phyloP scores from a whole-genome alignment of 2,113 vertebrate species.

The Callipepla californica region DNA sequence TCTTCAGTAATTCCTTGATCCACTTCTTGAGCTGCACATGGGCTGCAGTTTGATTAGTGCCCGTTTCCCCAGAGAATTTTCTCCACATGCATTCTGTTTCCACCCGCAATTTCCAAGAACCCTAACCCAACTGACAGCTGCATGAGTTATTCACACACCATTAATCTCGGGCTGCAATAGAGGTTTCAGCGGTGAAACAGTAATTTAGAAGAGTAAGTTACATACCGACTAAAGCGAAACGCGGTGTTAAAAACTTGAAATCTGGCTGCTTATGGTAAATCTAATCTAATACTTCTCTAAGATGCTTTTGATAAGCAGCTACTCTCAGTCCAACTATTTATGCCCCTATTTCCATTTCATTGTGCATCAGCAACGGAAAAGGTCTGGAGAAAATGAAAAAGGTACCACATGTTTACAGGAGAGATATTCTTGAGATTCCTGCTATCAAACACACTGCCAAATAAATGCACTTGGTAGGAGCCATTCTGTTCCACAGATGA shows the following conservation, averaged over 20 bases:
- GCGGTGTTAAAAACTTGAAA: slow-evolving; percentile 8
- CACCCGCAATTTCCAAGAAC: slow-evolving; percentile 12
- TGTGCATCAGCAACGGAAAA: background rate
- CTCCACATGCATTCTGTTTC: slow-evolving; percentile 10
- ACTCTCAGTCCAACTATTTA: background rate
- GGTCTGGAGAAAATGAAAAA: background rate
- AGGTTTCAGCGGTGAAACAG: slow-evolving; percentile 30
- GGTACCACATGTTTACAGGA: background rate
- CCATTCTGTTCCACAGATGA: slow-evolving; percentile 22
- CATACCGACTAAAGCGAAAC: background rate
- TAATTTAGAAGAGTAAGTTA: slow-evolving; percentile 47
- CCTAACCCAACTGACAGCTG: slow-evolving; percentile 30
- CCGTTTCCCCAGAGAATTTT: background rate
- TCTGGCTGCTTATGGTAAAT: background rate
- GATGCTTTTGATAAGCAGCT: slow-evolving; percentile 10
- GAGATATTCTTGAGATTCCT: background rate
- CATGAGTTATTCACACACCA: slow-evolving; percentile 41
- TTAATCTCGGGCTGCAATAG: slow-evolving; percentile 45
- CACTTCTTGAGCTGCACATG: background rate
- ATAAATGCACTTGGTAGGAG: background rate
- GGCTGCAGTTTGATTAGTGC: slow-evolving; percentile 1
- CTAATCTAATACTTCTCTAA: background rate
- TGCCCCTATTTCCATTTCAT: background rate
- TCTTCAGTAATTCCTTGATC: background rate
- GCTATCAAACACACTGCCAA: background rate